Conservation (phyloP, 2,888 invertebrate genomes). For the Drosophila prostipennis region DNA sequence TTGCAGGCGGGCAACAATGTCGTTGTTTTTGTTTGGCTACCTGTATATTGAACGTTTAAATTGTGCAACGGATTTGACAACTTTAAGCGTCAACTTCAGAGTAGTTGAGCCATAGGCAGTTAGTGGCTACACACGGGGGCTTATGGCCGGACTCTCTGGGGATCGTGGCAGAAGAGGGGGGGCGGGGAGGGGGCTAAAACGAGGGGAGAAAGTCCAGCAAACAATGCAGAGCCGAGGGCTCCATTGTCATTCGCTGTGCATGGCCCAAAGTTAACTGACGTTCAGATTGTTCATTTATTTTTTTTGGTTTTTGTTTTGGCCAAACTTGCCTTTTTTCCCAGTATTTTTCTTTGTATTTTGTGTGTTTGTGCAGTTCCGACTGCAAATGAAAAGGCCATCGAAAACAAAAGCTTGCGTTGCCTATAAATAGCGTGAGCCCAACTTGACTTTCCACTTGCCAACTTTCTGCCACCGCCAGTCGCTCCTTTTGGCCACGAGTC, state of each 20-base stretch:
- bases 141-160: slow-evolving; percentile 21
- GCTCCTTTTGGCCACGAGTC: slow-evolving; percentile 29
- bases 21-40: slow-evolving; percentile 5
- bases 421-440: slow-evolving; percentile 76
- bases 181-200: neutral
- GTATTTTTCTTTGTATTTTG: slow-evolving; percentile 50
- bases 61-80: slow-evolving; percentile 70
- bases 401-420: slow-evolving; percentile 77
- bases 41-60: slow-evolving; percentile 67
- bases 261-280: slow-evolving; percentile 53
- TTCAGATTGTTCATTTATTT: slow-evolving; percentile 27
- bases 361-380: slow-evolving; percentile 46
- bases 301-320: slow-evolving; percentile 27
- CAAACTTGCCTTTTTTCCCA: slow-evolving; percentile 26
- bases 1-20: slow-evolving; percentile 47
- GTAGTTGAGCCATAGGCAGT: slow-evolving; percentile 56
- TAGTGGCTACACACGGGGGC: slow-evolving; percentile 52
- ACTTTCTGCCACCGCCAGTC: slow-evolving; percentile 52
- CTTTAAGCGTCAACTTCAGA: slow-evolving; percentile 65
- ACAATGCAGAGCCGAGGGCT: slow-evolving; percentile 44
- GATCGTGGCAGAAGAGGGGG: neutral
- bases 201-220: slow-evolving; percentile 18
- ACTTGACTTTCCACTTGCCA: slow-evolving; percentile 76
- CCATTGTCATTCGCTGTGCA: slow-evolving; percentile 67
- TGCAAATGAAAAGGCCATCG: slow-evolving; percentile 79